These are phyloP conservation scores for Microhierax caerulescens DNA, from an alignment of 2,797 vertebrate genomes.

Conservation along the genomic window DNA sequence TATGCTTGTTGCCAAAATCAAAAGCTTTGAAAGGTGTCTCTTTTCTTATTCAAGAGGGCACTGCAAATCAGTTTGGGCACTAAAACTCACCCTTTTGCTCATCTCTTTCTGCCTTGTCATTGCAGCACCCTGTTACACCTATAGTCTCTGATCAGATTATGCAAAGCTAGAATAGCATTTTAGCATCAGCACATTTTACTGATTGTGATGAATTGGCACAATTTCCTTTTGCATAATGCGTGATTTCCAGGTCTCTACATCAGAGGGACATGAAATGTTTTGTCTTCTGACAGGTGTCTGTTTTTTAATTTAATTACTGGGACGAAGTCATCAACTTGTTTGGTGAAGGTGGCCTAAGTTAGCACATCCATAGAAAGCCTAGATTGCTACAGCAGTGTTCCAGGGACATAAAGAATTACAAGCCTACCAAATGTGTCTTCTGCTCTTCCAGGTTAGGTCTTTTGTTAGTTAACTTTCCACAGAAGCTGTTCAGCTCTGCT, in stretches of 20 bases:
- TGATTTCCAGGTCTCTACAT: not conserved
- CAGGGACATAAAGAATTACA: not conserved
- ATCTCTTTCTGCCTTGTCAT: not conserved
- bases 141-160: not conserved
- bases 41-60: not conserved
- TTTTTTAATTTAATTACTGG: not conserved
- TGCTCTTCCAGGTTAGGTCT: not conserved
- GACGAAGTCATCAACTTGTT: not conserved
- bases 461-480: not conserved
- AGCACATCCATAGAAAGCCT: not conserved
- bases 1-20: not conserved
- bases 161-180: not conserved
- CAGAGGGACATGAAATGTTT: not conserved
- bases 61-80: not conserved
- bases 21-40: not conserved
- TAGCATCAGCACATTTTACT: not conserved
- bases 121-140: fast-evolving
- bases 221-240: not conserved
- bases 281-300: not conserved
- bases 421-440: not conserved
- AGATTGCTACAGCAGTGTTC: not conserved
- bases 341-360: not conserved
- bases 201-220: not conserved
- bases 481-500: not conserved
- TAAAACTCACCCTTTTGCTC: not conserved